These are phyloP conservation scores for Hesperia comma DNA, from an alignment of 2,888 invertebrate species.

Conservation along the genomic window DNA sequence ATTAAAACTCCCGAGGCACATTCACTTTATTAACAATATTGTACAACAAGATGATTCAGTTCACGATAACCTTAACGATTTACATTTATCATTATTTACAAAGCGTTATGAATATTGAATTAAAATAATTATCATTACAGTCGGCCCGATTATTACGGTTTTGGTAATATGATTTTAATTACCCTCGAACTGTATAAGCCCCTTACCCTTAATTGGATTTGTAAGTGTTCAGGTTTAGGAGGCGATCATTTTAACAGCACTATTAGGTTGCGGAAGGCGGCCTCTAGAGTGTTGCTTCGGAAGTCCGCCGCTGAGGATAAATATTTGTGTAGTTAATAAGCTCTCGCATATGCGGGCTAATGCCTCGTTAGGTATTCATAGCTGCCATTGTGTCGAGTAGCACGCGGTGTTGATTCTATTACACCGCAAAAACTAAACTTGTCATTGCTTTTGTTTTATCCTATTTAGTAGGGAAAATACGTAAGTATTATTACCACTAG, in stretches of 20 bases:
- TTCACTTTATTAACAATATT: neutral
- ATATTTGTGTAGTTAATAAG: conserved; percentile 72
- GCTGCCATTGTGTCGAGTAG: conserved; percentile 70
- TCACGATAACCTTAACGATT: neutral
- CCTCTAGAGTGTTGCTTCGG: conserved; percentile 36
- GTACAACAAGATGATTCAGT: conserved; percentile 5
- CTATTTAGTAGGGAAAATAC: conserved; percentile 3
- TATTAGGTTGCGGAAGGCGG: conserved; percentile 47
- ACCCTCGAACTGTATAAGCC: conserved; percentile 27
- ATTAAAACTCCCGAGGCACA: neutral
- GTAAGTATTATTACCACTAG: neutral
- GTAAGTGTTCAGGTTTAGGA: conserved; percentile 59
- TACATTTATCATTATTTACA: conserved; percentile 10
- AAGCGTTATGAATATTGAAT: conserved; percentile 27
- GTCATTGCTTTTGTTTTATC: conserved; percentile 49
- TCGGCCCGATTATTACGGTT: conserved; percentile 26
- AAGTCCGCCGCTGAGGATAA: conserved; percentile 54
- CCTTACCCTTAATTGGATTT: conserved; percentile 55
- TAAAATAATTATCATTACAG: conserved; percentile 22
- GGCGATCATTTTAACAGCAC: conserved; percentile 61
- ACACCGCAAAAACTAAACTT: conserved; percentile 70
- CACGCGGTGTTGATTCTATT: conserved; percentile 70
- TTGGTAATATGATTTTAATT: conserved; percentile 37
- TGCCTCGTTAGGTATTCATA: conserved; percentile 77
- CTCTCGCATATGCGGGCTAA: conserved; percentile 68